Conservation (phyloP, 2,113 vertebrate genomes). For the Otocyon megalotis region DNA sequence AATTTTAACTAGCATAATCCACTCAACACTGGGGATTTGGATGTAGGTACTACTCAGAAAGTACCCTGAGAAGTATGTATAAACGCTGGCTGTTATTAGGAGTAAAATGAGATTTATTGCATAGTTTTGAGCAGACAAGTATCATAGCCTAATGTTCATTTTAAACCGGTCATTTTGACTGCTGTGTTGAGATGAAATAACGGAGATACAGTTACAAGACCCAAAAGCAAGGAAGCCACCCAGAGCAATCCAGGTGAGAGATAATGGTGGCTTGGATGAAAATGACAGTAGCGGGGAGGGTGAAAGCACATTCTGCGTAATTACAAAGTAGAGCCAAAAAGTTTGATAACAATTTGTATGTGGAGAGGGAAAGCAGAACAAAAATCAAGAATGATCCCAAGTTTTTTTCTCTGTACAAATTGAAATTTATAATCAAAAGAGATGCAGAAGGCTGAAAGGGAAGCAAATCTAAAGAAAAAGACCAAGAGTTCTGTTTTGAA, state of each 20-base stretch:
- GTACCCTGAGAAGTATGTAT: not conserved
- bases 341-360: not conserved
- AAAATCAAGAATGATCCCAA: not conserved
- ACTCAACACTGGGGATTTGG: not conserved
- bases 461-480: not conserved
- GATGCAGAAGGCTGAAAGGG: not conserved
- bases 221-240: not conserved
- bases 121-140: not conserved
- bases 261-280: not conserved
- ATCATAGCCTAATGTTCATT: not conserved
- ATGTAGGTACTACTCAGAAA: not conserved
- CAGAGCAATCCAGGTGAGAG: not conserved
- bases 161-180: not conserved
- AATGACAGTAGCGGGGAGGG: not conserved
- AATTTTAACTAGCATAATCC: not conserved
- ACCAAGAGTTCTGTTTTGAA: not conserved
- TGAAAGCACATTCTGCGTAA: not conserved
- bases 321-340: not conserved
- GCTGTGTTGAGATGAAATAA: not conserved
- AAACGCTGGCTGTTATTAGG: not conserved
- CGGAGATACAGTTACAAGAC: not conserved
- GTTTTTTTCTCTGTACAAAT: not conserved
- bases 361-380: not conserved
- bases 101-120: not conserved
- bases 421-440: not conserved